Base-by-base conservation (phyloP, 2,888 invertebrate species). In the Cephus spinipes region DNA sequence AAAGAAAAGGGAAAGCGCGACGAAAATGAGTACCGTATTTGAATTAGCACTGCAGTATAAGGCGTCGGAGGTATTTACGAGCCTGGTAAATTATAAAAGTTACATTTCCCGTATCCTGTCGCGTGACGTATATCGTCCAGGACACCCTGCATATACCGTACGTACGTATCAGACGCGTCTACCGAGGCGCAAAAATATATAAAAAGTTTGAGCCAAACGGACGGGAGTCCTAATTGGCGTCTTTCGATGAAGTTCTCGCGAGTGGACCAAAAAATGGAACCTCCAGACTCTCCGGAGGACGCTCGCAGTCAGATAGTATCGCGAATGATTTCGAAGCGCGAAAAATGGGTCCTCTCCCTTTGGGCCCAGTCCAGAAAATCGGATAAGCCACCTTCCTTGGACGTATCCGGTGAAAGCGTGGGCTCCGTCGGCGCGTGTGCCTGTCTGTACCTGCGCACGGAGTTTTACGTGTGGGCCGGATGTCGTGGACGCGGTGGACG, bases 1-100 rank as follows among this genome's bases (percentile, higher is more conserved):
- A 33, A 71, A 71, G 33, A 71, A 71, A 71, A 78, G 78, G 73
- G 78, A 78, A 78, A 78, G 78, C 68, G 75, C 74, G 75, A 78
- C 76, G 73, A 77, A 74, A 77, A 77, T 75, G 74, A 69, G 74
- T 36, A 36, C 35, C 77, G 40, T 77, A 55, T 23, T 15, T 55
- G 55, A 55, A 55, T 55, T 55, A 23, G 23, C 55, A 9, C 55
- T 6, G 55, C 23, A 23, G 23, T 0, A 55, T 1, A 23, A 55
- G 23, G 23, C 55, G 23, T 23, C 15, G 23, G 2, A 55, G 23
- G 9, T 55, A 55, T 55, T 55, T 55, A 55, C 55, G 23, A 23
- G 55, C 23, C 55, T 0, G 23, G 23, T 55, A 55, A 23, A 23
- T 55, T 23, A 23, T 3, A 23, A 55, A 55, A 23, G 9, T 23